phyloP scores from a whole-genome alignment of 2,113 vertebrate genomes.

The Casuarius casuarius region DNA sequence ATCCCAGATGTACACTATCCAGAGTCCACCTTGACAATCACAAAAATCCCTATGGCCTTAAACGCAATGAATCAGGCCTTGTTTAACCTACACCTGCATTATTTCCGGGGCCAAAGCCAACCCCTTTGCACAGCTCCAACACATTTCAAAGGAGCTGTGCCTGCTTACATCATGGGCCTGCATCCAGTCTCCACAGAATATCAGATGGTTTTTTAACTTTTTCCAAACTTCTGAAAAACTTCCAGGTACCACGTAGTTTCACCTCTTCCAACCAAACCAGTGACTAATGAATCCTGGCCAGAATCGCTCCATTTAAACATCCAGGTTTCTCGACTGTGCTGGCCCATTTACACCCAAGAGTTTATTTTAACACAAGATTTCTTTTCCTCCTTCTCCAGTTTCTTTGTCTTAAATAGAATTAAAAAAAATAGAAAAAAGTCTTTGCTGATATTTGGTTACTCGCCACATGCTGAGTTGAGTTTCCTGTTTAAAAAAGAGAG shows the following conservation, averaged over 20 bases:
- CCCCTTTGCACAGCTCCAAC: neutral
- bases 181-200: neutral
- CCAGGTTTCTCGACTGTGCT: neutral
- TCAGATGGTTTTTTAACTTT: neutral
- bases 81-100: neutral
- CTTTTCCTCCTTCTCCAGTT: neutral
- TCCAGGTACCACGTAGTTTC: neutral
- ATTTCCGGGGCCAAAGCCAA: neutral
- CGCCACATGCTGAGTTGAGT: conserved; percentile 48
- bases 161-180: neutral
- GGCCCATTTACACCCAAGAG: conserved; percentile 25
- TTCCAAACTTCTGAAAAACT: neutral
- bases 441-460: conserved; percentile 46
- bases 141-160: neutral
- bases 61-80: neutral
- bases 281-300: neutral
- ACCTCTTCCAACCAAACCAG: neutral
- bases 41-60: neutral
- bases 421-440: neutral
- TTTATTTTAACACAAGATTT: conserved; percentile 18
- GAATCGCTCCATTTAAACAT: neutral
- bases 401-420: neutral
- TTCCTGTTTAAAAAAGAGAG: conserved; percentile 56
- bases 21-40: neutral
- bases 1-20: neutral